A percentile compares a stretch with the other conserved stretches of the same genome.
Evolutionary conservation across 2,797 vertebrate species (phyloP).

Genomic region (Hephaestus fuliginosus): DNA sequence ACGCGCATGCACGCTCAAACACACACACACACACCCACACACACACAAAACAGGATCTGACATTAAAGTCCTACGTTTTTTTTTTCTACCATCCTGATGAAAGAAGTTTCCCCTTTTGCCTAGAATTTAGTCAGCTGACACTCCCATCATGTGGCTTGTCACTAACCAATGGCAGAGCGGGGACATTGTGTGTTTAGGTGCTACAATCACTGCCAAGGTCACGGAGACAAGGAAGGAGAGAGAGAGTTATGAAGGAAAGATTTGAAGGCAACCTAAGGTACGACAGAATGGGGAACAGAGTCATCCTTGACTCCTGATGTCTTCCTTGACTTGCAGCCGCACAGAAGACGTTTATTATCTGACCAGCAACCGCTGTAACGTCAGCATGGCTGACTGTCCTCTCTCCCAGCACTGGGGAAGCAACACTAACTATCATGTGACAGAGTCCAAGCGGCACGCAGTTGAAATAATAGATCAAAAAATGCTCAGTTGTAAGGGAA

Average conservation of each 20-base stretch:
- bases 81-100: constrained; percentile 64
- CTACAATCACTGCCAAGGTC: constrained; percentile 78
- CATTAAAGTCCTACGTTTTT: constrained; percentile 51
- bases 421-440: constrained; percentile 56
- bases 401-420: constrained; percentile 18
- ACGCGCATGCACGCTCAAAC: constrained; percentile 9
- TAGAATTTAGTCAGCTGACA: constrained; percentile 79
- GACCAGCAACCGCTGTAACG: constrained; percentile 57
- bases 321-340: constrained; percentile 65
- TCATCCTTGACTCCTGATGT: too few relatives aligned
- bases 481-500: neutral
- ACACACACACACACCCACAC: constrained; percentile 12
- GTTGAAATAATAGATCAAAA: constrained; percentile 23
- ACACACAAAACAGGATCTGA: constrained; percentile 37
- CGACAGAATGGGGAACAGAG: constrained; percentile 29
- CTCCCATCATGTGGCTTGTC: constrained; percentile 68
- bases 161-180: constrained; percentile 65
- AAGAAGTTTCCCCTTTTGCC: constrained; percentile 79
- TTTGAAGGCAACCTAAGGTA: constrained; percentile 28
- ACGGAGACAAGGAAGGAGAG: constrained; percentile 61
- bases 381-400: constrained; percentile 65
- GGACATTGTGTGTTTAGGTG: constrained; percentile 64
- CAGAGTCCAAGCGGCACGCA: neutral
- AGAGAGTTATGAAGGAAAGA: constrained; percentile 31
- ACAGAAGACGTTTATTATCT: constrained; percentile 61